These are phyloP conservation scores for Thereva unica DNA, from an alignment of 2,888 invertebrate genomes.

Conservation along the genomic window DNA sequence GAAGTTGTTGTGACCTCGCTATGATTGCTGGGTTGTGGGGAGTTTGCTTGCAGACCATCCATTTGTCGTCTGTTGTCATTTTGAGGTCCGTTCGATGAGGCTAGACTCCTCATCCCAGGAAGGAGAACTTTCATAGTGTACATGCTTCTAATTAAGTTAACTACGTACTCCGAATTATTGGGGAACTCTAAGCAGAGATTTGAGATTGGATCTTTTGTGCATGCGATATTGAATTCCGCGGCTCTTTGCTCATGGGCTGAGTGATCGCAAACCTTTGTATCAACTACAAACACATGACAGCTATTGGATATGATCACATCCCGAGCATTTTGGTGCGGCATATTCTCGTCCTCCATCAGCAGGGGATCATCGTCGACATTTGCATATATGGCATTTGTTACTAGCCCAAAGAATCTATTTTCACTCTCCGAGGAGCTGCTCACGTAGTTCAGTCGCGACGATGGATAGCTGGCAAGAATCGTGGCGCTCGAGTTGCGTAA, in stretches of 20 bases:
- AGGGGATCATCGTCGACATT: conserved; percentile 53
- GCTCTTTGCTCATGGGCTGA: conserved; percentile 78
- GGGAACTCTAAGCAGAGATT: conserved; percentile 89
- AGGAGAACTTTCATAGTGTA: conserved; percentile 65
- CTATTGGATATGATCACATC: conserved; percentile 76
- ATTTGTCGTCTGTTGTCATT: conserved; percentile 40
- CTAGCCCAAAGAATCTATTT: conserved; percentile 88
- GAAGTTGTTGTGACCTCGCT: conserved; percentile 82
- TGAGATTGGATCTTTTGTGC: conserved; percentile 76
- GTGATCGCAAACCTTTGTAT: conserved; percentile 83
- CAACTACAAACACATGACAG: conserved; percentile 94
- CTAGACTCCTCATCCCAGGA: conserved; percentile 42
- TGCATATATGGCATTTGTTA: conserved; percentile 76
- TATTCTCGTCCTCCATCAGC: conserved; percentile 37
- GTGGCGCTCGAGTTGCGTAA: conserved; percentile 78
- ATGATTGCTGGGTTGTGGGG: conserved; percentile 83
- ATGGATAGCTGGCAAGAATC: conserved; percentile 83
- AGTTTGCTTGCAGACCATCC: conserved; percentile 63
- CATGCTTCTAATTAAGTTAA: conserved; percentile 73
- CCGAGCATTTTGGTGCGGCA: conserved; percentile 38
- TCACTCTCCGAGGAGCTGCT: conserved; percentile 91
- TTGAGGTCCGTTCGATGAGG: conserved; percentile 18
- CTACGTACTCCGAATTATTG: conserved; percentile 77
- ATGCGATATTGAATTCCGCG: conserved; percentile 81
- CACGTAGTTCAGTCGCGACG: conserved; percentile 83